phyloP scores from a whole-genome alignment of 1,140 invertebrate species.

The Hestina assimilis region DNA sequence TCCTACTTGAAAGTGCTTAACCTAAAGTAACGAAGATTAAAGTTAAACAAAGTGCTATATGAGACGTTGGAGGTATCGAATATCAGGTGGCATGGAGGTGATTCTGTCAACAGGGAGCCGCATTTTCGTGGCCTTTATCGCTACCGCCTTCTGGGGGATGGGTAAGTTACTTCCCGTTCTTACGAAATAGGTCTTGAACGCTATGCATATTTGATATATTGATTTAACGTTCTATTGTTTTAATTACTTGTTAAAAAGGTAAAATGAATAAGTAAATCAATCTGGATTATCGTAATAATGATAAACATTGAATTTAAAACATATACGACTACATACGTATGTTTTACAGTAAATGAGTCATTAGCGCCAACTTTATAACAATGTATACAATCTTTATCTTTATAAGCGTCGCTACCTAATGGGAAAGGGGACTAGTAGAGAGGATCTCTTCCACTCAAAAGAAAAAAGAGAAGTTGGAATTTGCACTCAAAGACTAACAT shows the following conservation, averaged over 20 bases:
- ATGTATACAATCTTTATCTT: too few species aligned
- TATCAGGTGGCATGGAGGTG: constrained; percentile 63
- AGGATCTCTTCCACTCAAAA: too few species aligned
- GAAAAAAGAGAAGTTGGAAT: too few species aligned
- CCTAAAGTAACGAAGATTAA: constrained; percentile 26
- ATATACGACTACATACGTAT: too few species aligned
- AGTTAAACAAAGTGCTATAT: constrained; percentile 35
- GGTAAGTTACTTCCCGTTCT: constrained; percentile 41
- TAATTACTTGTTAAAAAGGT: background rate
- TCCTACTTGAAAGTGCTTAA: constrained; percentile 26
- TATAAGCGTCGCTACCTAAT: too few species aligned
- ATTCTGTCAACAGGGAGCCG: constrained; percentile 56
- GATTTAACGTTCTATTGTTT: background rate
- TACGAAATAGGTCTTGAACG: background rate
- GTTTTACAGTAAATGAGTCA: too few species aligned
- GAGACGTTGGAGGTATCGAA: constrained; percentile 36
- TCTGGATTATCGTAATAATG: too few species aligned
- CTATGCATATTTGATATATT: background rate
- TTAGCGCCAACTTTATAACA: too few species aligned
- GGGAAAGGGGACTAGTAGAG: too few species aligned
- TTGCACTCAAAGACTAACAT: too few species aligned
- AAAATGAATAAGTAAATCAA: too few species aligned
- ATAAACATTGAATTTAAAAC: too few species aligned
- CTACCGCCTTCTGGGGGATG: constrained; percentile 63
- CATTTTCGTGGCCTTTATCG: constrained; percentile 66